Evolutionary conservation across 2,113 vertebrate species (phyloP).

Genomic region (Cephalopterus ornatus): DNA sequence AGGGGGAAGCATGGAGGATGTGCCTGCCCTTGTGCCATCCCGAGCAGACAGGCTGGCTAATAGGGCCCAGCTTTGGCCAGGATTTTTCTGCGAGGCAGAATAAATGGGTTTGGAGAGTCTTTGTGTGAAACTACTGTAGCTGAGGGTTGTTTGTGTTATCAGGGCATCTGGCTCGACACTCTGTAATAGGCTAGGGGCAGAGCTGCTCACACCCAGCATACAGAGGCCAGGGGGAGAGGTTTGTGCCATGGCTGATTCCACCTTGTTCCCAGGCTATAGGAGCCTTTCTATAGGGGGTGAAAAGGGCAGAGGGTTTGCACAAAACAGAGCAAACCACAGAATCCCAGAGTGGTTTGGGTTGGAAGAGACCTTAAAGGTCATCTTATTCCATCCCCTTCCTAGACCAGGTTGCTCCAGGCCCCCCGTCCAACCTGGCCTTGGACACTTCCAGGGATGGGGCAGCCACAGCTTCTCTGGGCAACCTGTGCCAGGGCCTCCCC

Average conservation of each 20-base stretch:
- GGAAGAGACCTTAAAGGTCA: neutral
- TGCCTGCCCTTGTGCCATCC: neutral
- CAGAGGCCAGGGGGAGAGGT: neutral
- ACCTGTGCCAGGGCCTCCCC: fast-evolving
- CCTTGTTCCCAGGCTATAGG: neutral
- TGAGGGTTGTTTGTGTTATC: neutral
- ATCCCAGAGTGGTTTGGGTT: neutral
- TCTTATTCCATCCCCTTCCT: neutral
- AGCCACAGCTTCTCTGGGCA: neutral
- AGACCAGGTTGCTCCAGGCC: neutral
- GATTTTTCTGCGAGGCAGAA: neutral
- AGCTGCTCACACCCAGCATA: neutral
- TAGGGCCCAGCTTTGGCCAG: neutral
- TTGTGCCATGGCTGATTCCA: neutral
- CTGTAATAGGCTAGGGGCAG: neutral
- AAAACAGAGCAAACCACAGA: neutral
- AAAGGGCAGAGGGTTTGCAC: neutral
- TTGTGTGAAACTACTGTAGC: neutral
- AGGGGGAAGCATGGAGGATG: neutral
- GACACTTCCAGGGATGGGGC: neutral
- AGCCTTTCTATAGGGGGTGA: neutral
- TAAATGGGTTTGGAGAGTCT: neutral
- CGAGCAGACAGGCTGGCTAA: neutral
- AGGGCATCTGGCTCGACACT: neutral
- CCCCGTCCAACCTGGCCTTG: fast-evolving